A percentile compares a stretch with the other conserved stretches of the same genome.
Evolutionary conservation across 30 jellyfish, hydroid and myxozoan genomes (phyloP).

Genomic region (Hydractinia echinata): DNA sequence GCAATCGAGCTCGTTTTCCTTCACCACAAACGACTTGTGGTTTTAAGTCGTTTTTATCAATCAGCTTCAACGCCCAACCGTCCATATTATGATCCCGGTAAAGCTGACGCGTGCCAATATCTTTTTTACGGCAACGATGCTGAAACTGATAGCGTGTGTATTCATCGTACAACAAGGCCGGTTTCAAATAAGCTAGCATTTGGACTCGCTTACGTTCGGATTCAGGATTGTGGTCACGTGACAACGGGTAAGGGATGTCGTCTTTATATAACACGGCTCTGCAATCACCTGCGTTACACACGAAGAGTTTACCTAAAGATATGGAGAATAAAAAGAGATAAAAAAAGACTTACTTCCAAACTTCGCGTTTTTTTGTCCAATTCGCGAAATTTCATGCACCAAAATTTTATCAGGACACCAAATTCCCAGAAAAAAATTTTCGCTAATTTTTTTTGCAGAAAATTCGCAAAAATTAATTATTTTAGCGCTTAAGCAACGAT

Average conservation of each 20-base stretch:
- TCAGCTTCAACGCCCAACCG: conserved; percentile 87
- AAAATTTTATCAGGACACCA: too few species aligned
- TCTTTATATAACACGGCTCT: conserved; percentile 87
- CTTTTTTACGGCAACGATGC: conserved; percentile 85
- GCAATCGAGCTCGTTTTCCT: conserved; percentile 89
- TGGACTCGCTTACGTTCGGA: conserved; percentile 83
- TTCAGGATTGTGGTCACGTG: conserved; percentile 91
- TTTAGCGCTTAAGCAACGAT: too few species aligned
- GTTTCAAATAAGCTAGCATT: conserved; percentile 64
- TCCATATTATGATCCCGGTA: conserved; percentile 83
- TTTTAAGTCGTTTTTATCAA: conserved; percentile 85
- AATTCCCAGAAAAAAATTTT: too few species aligned
- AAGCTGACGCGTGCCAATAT: conserved; percentile 81
- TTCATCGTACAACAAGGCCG: conserved; percentile 59
- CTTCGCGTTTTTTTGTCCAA: neutral
- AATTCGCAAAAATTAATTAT: too few species aligned
- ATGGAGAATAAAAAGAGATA: neutral
- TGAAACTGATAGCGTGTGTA: conserved; percentile 92
- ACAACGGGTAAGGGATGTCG: conserved; percentile 42
- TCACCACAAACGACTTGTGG: conserved; percentile 98
- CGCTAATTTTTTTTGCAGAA: too few species aligned
- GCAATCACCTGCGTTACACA: conserved; percentile 95
- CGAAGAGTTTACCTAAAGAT: conserved; percentile 44
- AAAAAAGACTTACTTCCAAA: neutral
- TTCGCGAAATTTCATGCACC: too few species aligned